Base-by-base conservation (phyloP, 2,113 vertebrate genomes). In the Poecile atricapillus region DNA sequence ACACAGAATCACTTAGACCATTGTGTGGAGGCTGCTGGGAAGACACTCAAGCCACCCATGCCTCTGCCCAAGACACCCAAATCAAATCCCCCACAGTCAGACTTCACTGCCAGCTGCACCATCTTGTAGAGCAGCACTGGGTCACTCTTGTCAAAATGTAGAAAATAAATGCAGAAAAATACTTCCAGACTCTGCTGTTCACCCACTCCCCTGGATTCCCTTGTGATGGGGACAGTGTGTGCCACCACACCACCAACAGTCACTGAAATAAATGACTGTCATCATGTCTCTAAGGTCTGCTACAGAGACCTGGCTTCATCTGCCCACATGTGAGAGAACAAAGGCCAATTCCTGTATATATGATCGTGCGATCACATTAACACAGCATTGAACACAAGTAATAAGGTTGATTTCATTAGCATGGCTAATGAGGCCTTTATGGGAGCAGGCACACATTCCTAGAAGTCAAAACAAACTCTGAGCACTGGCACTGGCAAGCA, bases 1-100 rank as follows among this genome's bases (percentile, higher is more conserved):
- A 94, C 3, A 84, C 0, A 30, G 41, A 76, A 47, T 49, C 41
- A 55, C 33, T 58, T 0, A n/a, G 5, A 27, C 7, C 16, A 2
- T 0, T 15, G 44, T 10, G n/a, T 12, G 27, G 35, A 73, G 56
- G 49, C 46, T n/a, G 73, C 44, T 71, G 74, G 53, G 22, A 37
- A 75, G 53, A 33, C 44, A 44, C 11, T 2, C 0, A 18, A 84
- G 60, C 55, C 5, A 2, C 41, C 41, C 15, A 11, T 1, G 7
- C 37, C 58, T 52, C 81, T 28, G 53, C 44, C 27, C 5, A 25
- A 44, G 49, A 73, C 53, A 79, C 30, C 18, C 77, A 62, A 79
- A 91, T n/a, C 59, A 83, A 63, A 35, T 43, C n/a, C 24, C 20
- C 2, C 33, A 2, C 0, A 0, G 58, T 21, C 76, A 69, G 43